Base-by-base conservation (phyloP, 2,797 vertebrate genomes). In the Sparidentex hasta region DNA sequence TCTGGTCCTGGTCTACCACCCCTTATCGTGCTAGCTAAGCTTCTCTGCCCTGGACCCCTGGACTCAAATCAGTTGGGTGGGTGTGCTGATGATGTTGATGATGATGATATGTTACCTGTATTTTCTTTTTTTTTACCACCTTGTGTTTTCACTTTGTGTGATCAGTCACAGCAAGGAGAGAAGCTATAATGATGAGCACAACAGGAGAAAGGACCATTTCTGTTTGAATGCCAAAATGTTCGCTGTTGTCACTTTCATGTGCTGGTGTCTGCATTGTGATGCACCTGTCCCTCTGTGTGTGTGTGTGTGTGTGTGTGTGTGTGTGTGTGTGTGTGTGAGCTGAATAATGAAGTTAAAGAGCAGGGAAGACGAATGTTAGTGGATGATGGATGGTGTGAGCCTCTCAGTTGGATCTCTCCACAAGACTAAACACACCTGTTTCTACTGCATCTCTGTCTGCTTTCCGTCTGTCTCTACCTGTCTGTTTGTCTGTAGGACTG, bases 341-440 rank as follows among this genome's bases (percentile, higher is more conserved):
- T 16, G 68, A 20, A 3, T 65, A n/a, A 65, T 71, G 58, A 61
- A 74, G 80, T 78, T 77, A 78, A 76, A 71, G 69, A 78, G 43
- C 62, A 70, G 68, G 41, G 52, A 81, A 73, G 75, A 82, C 65
- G 71, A 58, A 71, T 85, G 71, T 74, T 65, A 57, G 61, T 17
- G 47, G 62, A 77, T 83, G 81, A 87, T 83, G 74, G 78, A 84
- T 82, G 73, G 27, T 65, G 71, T 23, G 65, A 56, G 71, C 25
- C 63, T 80, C 80, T 69, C 66, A 56, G 77, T 52, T 77, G 74
- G 65, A 76, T 77, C 54, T 69, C 69, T 78, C 50, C 76, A 73
- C 68, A 73, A 41, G 80, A 83, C 41, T 74, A 74, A 82, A 70
- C 74, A 76, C 80, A 84, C 79, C 80, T 84, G 83, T 57, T 70